Evolutionary conservation across 2,888 invertebrate genomes (phyloP), one percentile per base, ranked within the genome.

Genomic region (Malthinus flaveolus): DNA sequence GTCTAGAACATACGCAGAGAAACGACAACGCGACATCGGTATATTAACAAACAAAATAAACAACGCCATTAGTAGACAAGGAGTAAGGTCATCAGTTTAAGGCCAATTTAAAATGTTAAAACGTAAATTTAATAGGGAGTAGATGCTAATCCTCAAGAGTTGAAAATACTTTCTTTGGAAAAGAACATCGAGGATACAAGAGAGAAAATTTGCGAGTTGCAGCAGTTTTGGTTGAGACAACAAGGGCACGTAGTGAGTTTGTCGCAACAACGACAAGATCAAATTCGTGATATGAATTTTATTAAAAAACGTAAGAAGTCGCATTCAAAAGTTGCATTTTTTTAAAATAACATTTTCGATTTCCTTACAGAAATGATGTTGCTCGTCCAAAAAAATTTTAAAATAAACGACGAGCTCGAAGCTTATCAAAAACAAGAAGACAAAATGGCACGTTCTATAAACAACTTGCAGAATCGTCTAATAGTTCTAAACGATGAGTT

Each of bases 141-240:
- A 45, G 79, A 79, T 33, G 63, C 78, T 15, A 80, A 79, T 31
- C 85, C 87, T 0, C 80, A 83, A 69, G 85, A 88, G 73, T 73
- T 84, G 33, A 84, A 87, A 73, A 86, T 91, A 12, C 81, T 81
- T 5, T 82, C 84, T 58, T 67, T 90, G 62, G 90, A 91, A 71
- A 84, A 83, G 67, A 82, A 83, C 56, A 87, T 91, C 53, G 82
- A 82, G 39, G 78, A 83, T 13, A 76, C 84, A 1, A 84, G 86
- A 42, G 82, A 83, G 59, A 83, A 84, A 68, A 87, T 87, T 10
- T 85, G 87, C 66, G 78, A 81, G 47, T 75, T 87, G 68, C 89
- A 92, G 75, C 84, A 86, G 66, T 85, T 86, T 74, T 93, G 93
- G 93, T 78, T 93, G 63, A 83, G 90, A 47, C 84, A 89, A 64